These are phyloP conservation scores for Chroicocephalus ridibundus DNA, from an alignment of 2,113 vertebrate species.

Conservation along the genomic window DNA sequence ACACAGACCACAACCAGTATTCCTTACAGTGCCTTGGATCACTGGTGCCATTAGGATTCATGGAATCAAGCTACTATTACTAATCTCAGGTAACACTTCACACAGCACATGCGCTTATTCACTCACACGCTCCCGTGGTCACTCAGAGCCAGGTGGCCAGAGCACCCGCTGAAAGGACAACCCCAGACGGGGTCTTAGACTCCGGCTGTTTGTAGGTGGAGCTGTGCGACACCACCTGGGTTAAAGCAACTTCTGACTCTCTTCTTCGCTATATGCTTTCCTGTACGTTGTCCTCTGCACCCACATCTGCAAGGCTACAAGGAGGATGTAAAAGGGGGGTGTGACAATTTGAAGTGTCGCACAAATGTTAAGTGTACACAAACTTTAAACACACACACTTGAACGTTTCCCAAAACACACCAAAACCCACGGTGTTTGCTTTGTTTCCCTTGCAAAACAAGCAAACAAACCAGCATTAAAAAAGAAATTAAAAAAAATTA, in stretches of 20 bases:
- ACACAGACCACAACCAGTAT: neutral
- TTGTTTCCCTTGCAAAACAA: neutral
- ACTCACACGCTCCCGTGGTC: rapidly evolving
- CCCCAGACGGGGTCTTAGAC: rapidly evolving
- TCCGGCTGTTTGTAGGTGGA: neutral
- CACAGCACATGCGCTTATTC: rapidly evolving
- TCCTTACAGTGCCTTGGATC: neutral
- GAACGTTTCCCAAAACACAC: neutral
- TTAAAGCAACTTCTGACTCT: neutral
- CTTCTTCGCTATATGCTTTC: neutral
- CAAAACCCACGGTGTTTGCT: neutral
- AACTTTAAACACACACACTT: neutral
- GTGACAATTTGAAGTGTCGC: neutral
- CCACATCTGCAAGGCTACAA: neutral
- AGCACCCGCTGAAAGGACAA: neutral
- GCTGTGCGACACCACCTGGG: neutral
- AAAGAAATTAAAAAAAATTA: no score
- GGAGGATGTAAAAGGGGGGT: neutral
- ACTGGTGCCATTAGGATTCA: neutral
- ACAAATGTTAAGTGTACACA: neutral
- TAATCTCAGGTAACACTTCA: neutral
- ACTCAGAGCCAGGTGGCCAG: neutral
- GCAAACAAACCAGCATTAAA: neutral
- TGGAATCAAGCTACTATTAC: neutral
- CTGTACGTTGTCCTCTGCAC: neutral